Evolutionary conservation across 2,797 vertebrate genomes (phyloP).

Genomic region (Rachycentron canadum): DNA sequence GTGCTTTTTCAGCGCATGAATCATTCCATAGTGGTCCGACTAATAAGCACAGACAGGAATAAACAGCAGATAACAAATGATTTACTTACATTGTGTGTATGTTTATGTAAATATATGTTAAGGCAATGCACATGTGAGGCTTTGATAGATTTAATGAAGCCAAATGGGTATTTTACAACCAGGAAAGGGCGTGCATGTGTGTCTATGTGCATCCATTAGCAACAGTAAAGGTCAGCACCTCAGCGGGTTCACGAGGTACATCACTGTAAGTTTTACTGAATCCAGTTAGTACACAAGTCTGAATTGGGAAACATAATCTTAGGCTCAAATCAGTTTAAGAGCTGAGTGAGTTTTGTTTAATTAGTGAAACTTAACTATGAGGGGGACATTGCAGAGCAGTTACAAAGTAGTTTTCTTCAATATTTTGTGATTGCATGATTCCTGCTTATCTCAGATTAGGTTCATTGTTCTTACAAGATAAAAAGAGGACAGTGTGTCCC

Average conservation of each 20-base stretch:
- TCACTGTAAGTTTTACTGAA: not conserved
- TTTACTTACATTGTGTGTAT: slow-evolving; percentile 24
- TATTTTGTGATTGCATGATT: not conserved
- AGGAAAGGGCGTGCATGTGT: not conserved
- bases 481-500: too few species aligned
- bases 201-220: slow-evolving; percentile 6
- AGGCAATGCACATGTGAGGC: slow-evolving; percentile 34
- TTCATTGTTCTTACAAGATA: not conserved
- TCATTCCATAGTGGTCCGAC: slow-evolving; percentile 48
- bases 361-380: not conserved
- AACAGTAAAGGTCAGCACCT: slow-evolving; percentile 22
- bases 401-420: not conserved
- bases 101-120: slow-evolving; percentile 73
- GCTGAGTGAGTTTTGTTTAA: not conserved
- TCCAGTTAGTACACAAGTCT: not conserved
- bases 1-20: slow-evolving; percentile 45
- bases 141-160: slow-evolving; percentile 61
- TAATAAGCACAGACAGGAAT: slow-evolving; percentile 64
- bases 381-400: not conserved
- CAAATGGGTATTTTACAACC: slow-evolving; percentile 38
- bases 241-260: slow-evolving; percentile 1
- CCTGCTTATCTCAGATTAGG: not conserved
- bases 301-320: not conserved
- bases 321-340: not conserved
- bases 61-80: slow-evolving; percentile 54